Evolutionary conservation across 2,888 invertebrate genomes (phyloP), one percentile per base, ranked within the genome.

Genomic region (Operophtera brumata): DNA sequence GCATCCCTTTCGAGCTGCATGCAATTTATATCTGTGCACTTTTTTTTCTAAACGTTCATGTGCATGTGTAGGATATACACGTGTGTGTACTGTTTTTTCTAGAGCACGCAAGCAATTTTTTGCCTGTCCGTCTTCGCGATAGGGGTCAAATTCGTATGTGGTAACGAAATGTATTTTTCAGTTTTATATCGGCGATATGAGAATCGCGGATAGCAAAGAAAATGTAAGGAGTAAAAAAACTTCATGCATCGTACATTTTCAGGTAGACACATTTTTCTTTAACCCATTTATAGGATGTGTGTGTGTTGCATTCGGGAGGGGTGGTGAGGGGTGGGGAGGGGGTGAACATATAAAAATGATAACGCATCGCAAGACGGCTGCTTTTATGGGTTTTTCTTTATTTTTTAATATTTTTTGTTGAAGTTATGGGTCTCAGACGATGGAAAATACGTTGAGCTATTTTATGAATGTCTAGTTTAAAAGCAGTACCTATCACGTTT

Each of bases 221-320:
- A 89, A 89, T 86, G 88, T 82, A 83, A 78, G 82, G 76, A 73
- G 82, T 86, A 82, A 82, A 88, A 89, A 89, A 77, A 89, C 86
- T 82, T 80, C 78, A 77, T 84, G 84, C 88, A 86, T 87, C 89
- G 88, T 89, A 88, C 82, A 84, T 88, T 88, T 86, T 86, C 90
- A 90, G 89, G 90, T 90, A 90, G 90, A 90, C 89, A 90, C 90
- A 90, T 89, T 88, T 89, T 87, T 89, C 88, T 88, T 86, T 89
- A 90, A 90, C 89, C 88, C 85, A 88, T 89, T 89, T 89, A 89
- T 88, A 85, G 81, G 72, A 75, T 71, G 82, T 78, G 86, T 82
- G 84, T 71, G 80, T 69, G 75, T 66, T 61, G 59, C 84, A 85
- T 78, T 78, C 70, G 59, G 72, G 75, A 73, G 80, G 68, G 65